Evolutionary conservation across 2,888 invertebrate species (phyloP), one percentile per base, ranked within the genome.

Genomic region (Synanthedon vespiformis): DNA sequence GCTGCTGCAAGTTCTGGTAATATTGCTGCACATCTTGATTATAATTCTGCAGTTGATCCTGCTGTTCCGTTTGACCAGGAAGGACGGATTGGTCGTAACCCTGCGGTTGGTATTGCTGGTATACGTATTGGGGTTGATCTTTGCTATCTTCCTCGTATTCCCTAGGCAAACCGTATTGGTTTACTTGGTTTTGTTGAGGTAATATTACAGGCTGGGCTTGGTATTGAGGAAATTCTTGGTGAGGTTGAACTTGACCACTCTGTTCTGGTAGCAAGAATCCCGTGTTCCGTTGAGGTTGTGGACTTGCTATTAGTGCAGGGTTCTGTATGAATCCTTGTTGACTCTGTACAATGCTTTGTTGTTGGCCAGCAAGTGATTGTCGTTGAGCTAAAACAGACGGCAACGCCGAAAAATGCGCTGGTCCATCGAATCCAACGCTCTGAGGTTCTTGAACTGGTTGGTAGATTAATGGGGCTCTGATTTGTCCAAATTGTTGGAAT

Each of bases 321-420:
- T 63, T 71, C 53, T 70, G 76, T 13, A 62, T 61, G 13, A 62
- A 56, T 6, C 63, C 58, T 55, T 61, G 67, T 54, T 70, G 73
- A 50, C 66, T 59, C 40, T 68, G 67, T n/a, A 58, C 55, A 4
- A 56, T 52, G 8, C 55, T 47, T 51, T 61, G 59, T 18, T 59
- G 65, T 54, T 61, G 61, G 48, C 50, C 50, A 58, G 58, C 40
- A 22, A 63, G 53, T 40, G 66, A 52, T 52, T 74, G 74, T 51
- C 75, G 76, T 57, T 85, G 85, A 50, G 81, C 76, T 54, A 87
- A 62, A 3, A 83, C 68, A 40, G 84, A 82, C 16, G 83, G 79
- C 1, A 85, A 57, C 2, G 81, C 84, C 16, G 83, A 72, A 18
- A 86, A 77, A 56, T 86, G 85, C 1, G 80, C 69, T 13, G 74